These are phyloP conservation scores for Myoxocephalus aenaeus DNA, from an alignment of 2,797 vertebrate genomes.

Conservation along the genomic window DNA sequence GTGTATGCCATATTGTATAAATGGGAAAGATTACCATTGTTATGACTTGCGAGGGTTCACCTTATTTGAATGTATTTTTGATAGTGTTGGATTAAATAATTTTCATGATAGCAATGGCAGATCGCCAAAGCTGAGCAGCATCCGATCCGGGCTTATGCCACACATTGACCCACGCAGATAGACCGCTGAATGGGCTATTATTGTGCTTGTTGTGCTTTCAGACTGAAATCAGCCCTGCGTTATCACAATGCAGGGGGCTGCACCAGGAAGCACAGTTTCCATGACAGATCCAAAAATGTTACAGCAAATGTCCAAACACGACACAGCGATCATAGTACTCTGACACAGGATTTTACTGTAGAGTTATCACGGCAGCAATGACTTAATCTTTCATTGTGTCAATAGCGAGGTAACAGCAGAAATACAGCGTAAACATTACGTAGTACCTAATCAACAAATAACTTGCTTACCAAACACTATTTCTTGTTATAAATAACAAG, in stretches of 20 bases:
- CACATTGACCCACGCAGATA: not conserved
- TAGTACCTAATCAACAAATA: too few species aligned
- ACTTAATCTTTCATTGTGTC: not conserved
- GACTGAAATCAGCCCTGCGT: too few species aligned
- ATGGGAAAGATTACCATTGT: conserved; percentile 2
- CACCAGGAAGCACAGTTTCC: too few species aligned
- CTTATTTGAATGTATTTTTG: not conserved
- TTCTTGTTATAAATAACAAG: not conserved
- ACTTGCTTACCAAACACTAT: too few species aligned
- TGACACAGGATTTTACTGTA: too few species aligned
- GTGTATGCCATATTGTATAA: not conserved
- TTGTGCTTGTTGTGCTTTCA: not conserved
- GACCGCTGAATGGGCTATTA: not conserved
- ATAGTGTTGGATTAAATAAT: not conserved
- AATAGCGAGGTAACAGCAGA: not conserved
- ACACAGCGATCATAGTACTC: too few species aligned
- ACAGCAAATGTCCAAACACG: too few species aligned
- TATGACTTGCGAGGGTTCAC: not conserved
- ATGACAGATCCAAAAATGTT: too few species aligned
- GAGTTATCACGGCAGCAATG: not conserved
- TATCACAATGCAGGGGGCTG: too few species aligned
- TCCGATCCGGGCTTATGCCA: not conserved
- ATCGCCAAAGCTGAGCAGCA: not conserved
- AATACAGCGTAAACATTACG: too few species aligned
- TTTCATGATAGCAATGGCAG: not conserved